These are phyloP conservation scores for Leptinotarsa juncta DNA, from an alignment of 2,888 invertebrate genomes.

Conservation along the genomic window DNA sequence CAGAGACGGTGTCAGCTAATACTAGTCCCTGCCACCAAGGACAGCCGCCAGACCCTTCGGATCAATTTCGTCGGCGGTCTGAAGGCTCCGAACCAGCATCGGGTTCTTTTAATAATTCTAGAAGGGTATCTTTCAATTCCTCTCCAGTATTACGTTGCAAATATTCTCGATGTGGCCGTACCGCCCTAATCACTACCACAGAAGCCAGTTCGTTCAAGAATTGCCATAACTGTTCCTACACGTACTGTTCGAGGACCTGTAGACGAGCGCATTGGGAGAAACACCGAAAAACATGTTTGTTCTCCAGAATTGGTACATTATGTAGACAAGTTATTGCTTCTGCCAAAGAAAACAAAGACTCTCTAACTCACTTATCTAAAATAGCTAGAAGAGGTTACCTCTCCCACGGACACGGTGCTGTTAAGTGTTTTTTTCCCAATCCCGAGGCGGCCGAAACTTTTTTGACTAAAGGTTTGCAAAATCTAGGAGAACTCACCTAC, in stretches of 20 bases:
- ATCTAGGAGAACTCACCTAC: slow-evolving; percentile 83
- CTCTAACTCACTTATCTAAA: slow-evolving; percentile 81
- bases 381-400: slow-evolving; percentile 87
- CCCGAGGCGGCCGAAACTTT: slow-evolving; percentile 89
- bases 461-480: slow-evolving; percentile 80
- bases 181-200: slow-evolving; percentile 77
- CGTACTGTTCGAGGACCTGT: slow-evolving; percentile 93
- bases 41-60: slow-evolving; percentile 50
- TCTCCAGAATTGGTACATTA: slow-evolving; percentile 89
- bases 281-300: slow-evolving; percentile 90
- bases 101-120: slow-evolving; percentile 61
- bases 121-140: slow-evolving; percentile 74
- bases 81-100: slow-evolving; percentile 72
- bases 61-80: slow-evolving; percentile 71
- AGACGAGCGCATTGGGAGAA: slow-evolving; percentile 93
- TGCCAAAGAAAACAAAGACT: slow-evolving; percentile 82
- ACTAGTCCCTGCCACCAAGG: slow-evolving; percentile 61
- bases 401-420: slow-evolving; percentile 88
- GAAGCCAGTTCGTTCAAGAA: slow-evolving; percentile 89
- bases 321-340: slow-evolving; percentile 87
- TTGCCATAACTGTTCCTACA: slow-evolving; percentile 94
- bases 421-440: slow-evolving; percentile 90
- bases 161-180: slow-evolving; percentile 81
- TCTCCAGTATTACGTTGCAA: slow-evolving; percentile 73
- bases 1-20: slow-evolving; percentile 67